Base-by-base conservation (phyloP, 2,113 vertebrate genomes). In the Indicator indicator region DNA sequence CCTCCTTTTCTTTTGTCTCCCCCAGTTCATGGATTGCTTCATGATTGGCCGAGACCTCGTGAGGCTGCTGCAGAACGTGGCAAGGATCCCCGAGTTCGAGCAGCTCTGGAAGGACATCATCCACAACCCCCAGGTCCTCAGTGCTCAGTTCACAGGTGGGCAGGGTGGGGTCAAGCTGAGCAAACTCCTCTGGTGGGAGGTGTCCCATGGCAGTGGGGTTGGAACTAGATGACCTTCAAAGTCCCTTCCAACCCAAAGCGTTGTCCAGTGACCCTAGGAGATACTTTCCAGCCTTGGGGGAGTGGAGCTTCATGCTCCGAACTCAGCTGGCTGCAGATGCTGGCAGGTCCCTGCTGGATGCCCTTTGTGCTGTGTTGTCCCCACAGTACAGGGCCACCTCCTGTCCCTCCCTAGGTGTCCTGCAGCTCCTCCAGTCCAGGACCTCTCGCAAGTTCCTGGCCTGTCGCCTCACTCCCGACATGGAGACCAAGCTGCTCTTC, bases 401-500 rank as follows among this genome's bases (percentile, higher is more conserved):
- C 16, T 23, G 12, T 78, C 48, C 54, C 33, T 74, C 16, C 59
- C 23, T 69, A 99, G 99, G 99, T 44, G 97, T 99, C 60, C 97
- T 99, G 40, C 99, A 99, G 97, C 98, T 99, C 30, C 97, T 99
- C 71, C 99, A 99, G 4, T 98, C 99, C 46, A 98, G 99, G 56
- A 99, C 99, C 1, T 99, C 99, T 8, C 98, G 99, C 9, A 99
- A 99, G 86, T 99, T 99, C 91, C 97, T 99, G 94, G 99, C 99
- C 0, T 99, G 99, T 67, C 99, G 99, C 21, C 98, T 99, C 44
- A 99, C 99, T 6, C 99, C 99, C 0, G 99, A 99, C 95, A 99
- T 99, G 99, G 99, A 99, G 94, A 99, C 99, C 78, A 99, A 99
- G 69, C 98, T 99, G 87, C 98, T 99, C 87, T 99, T 99, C 98